Percentiles rank a stretch among this genome's conserved stretches.
These are phyloP conservation scores for Ariolimax columbianus DNA, from an alignment of 2,888 invertebrate species.

Conservation along the genomic window DNA sequence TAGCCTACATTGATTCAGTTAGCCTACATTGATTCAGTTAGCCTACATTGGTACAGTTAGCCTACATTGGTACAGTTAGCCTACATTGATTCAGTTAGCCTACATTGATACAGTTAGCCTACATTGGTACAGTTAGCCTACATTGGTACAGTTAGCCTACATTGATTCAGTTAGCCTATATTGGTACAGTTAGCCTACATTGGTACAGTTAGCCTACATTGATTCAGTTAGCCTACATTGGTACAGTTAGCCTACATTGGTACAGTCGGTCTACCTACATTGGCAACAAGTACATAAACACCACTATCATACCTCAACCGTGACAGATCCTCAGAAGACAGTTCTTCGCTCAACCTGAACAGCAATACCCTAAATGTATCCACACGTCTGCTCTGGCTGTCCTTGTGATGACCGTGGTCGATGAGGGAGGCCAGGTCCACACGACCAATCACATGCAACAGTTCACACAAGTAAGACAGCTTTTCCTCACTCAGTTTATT, in stretches of 20 bases:
- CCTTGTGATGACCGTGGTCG: not conserved
- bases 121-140: no score
- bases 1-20: no score
- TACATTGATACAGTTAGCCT: no score
- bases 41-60: no score
- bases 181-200: no score
- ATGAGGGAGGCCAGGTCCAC: slow-evolving; percentile 39
- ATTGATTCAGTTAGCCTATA: no score
- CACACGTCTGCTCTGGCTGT: not conserved
- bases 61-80: no score
- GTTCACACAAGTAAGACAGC: slow-evolving; percentile 25
- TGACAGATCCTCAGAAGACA: slow-evolving; percentile 43
- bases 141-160: no score
- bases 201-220: no score
- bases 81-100: no score
- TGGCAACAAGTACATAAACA: not conserved
- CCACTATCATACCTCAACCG: slow-evolving; percentile 18
- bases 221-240: no score
- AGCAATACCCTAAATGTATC: slow-evolving; percentile 46
- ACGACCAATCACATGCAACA: slow-evolving; percentile 47
- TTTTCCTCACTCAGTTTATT: slow-evolving; percentile 14
- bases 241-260: not conserved
- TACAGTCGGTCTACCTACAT: not conserved
- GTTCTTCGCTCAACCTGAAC: slow-evolving; percentile 46
- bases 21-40: no score